A percentile compares a stretch with the other conserved stretches of the same genome.
Evolutionary conservation across 2,888 invertebrate genomes (phyloP).

Genomic region (Hydrotaea cyrtoneurina): DNA sequence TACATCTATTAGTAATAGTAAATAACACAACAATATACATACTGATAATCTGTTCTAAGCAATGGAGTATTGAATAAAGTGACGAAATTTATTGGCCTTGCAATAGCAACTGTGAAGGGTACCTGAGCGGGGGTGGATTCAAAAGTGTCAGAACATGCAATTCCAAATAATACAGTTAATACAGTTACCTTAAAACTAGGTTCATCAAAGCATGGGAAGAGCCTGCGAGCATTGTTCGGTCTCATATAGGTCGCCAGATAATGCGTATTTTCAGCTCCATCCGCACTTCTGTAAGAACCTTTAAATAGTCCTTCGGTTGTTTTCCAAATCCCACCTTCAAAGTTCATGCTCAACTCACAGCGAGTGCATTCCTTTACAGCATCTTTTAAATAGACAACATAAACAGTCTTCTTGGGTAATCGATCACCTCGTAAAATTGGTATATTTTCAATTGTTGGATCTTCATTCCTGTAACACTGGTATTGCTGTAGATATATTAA

Average conservation of each 20-base stretch:
- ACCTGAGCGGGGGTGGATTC: slow-evolving; percentile 82
- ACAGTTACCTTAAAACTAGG: slow-evolving; percentile 87
- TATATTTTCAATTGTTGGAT: slow-evolving; percentile 68
- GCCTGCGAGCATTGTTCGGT: slow-evolving; percentile 87
- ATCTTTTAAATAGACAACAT: slow-evolving; percentile 84
- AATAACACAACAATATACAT: slow-evolving; percentile 71
- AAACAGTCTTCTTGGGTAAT: slow-evolving; percentile 84
- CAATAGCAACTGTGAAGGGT: slow-evolving; percentile 85
- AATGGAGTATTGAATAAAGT: slow-evolving; percentile 86
- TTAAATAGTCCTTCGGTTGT: slow-evolving; percentile 87
- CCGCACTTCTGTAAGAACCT: slow-evolving; percentile 83
- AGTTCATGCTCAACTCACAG: slow-evolving; percentile 85
- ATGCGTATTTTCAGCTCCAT: slow-evolving; percentile 79
- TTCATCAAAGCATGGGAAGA: slow-evolving; percentile 92
- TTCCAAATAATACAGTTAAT: not conserved
- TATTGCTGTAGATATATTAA: slow-evolving; percentile 24
- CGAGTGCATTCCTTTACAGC: slow-evolving; percentile 82
- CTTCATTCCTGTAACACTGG: slow-evolving; percentile 35
- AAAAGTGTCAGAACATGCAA: not conserved
- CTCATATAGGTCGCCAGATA: slow-evolving; percentile 87
- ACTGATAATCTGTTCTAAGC: slow-evolving; percentile 84
- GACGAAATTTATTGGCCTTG: slow-evolving; percentile 83
- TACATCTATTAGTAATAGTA: no score
- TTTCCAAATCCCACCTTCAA: slow-evolving; percentile 85
- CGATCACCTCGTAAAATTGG: slow-evolving; percentile 81